Base-by-base conservation (phyloP, 2,888 invertebrate genomes). In the Hirtodrosophila cameraria region DNA sequence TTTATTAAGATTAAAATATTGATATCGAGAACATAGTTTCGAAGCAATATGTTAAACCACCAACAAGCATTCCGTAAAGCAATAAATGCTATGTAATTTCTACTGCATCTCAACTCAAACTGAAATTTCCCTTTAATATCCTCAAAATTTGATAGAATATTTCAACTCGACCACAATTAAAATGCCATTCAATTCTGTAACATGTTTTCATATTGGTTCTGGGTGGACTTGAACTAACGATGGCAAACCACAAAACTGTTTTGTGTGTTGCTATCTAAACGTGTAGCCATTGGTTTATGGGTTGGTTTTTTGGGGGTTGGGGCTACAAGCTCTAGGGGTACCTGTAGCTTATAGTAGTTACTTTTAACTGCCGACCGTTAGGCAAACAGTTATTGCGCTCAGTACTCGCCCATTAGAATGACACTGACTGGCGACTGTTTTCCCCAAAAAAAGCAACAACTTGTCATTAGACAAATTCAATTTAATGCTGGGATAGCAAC, bases 401-500 rank as follows among this genome's bases (percentile, higher is more conserved):
- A 75, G 86, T 79, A 80, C 68, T 79, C 68, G 84, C 55, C 73
- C 84, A 79, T 86, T 79, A 75, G 68, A 83, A 57, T 83, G 84
- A 79, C 78, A 83, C 60, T 58, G 65, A 8, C 18, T 18, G 18
- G 18, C 18, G 18, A 18, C 18, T 46, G 30, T 59, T 41, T 27
- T 13, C 42, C 20, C 52, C n/a, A n/a, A n/a, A 38, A 42, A 57
- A 54, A 46, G 65, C 84, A 84, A 86, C 80, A 81, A 81, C 80
- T 86, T 86, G 80, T 84, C 87, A 81, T 81, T 81, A 81, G 85
- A 86, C 74, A 81, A 81, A 81, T 86, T 81, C 80, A 81, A 81
- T 81, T 86, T 81, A 68, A 79, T 79, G 79, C 77, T 54, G 63
- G 59, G 67, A n/a, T 9, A 49, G 25, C 31, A 54, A 7, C 23